Conservation (phyloP, 2,113 vertebrate genomes). For the Menura novaehollandiae region DNA sequence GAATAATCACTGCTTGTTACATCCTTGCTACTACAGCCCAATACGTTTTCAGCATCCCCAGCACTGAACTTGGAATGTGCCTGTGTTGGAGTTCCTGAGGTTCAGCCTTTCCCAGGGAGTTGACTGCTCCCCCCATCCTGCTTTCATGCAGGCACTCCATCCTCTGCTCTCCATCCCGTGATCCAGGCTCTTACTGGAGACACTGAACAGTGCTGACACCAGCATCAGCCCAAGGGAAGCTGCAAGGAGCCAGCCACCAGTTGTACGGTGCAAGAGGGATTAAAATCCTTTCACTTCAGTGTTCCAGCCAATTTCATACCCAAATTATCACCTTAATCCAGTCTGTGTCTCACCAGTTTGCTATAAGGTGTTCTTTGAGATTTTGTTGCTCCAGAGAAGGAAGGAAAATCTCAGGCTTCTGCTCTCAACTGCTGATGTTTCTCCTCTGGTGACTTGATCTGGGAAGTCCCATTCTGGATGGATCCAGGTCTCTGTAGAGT, state of each 20-base stretch:
- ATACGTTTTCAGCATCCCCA: neutral
- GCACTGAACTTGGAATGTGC: neutral
- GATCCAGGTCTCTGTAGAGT: neutral
- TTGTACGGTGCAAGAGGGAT: neutral
- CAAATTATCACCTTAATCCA: neutral
- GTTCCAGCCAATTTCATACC: neutral
- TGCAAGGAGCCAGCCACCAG: neutral
- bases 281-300: neutral
- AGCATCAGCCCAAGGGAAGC: neutral
- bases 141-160: neutral
- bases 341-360: neutral
- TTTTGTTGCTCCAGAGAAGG: neutral
- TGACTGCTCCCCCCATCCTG: neutral
- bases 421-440: neutral
- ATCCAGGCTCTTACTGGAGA: neutral
- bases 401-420: neutral
- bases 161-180: neutral
- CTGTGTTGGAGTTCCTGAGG: neutral
- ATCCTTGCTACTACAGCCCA: neutral
- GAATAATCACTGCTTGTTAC: neutral
- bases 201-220: neutral
- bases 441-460: neutral
- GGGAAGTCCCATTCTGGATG: neutral
- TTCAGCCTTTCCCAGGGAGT: neutral
- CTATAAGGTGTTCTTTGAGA: neutral